A percentile compares a stretch with the other conserved stretches of the same genome.
Evolutionary conservation across 2,113 vertebrate species (phyloP).

Genomic region (Struthio camelus): DNA sequence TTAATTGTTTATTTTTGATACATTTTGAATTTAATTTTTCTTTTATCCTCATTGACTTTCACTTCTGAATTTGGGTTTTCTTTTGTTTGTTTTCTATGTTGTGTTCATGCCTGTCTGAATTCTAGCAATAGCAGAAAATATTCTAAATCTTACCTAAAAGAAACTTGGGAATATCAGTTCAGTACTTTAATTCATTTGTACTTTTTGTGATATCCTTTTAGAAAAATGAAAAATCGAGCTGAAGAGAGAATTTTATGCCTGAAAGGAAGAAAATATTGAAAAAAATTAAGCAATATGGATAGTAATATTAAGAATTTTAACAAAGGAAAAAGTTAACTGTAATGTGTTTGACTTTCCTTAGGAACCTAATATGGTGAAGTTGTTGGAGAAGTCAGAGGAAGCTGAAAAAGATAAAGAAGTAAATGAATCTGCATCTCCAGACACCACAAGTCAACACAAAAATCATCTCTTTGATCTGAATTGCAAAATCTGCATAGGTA

Average conservation of each 20-base stretch:
- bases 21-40: not conserved
- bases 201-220: not conserved
- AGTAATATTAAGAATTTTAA: not conserved
- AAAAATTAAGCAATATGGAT: not conserved
- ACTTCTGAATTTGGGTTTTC: not conserved
- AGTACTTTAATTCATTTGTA: not conserved
- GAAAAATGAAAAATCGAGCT: not conserved
- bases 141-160: not conserved
- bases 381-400: slow-evolving; percentile 81
- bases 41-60: not conserved
- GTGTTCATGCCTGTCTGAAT: not conserved
- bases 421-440: slow-evolving; percentile 77
- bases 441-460: slow-evolving; percentile 94
- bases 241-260: not conserved
- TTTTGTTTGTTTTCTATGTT: not conserved
- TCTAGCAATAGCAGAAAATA: not conserved
- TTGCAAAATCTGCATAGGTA: slow-evolving; percentile 99
- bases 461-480: slow-evolving; percentile 97
- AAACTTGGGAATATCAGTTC: not conserved
- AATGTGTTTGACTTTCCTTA: slow-evolving; percentile 42
- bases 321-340: not conserved
- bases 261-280: not conserved
- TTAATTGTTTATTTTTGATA: not conserved
- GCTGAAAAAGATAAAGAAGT: slow-evolving; percentile 80
- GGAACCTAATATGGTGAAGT: slow-evolving; percentile 77